Percentiles rank a stretch among this genome's conserved stretches.
phyloP scores from a whole-genome alignment of 1,140 invertebrate genomes.

The Halictus rubicundus region DNA sequence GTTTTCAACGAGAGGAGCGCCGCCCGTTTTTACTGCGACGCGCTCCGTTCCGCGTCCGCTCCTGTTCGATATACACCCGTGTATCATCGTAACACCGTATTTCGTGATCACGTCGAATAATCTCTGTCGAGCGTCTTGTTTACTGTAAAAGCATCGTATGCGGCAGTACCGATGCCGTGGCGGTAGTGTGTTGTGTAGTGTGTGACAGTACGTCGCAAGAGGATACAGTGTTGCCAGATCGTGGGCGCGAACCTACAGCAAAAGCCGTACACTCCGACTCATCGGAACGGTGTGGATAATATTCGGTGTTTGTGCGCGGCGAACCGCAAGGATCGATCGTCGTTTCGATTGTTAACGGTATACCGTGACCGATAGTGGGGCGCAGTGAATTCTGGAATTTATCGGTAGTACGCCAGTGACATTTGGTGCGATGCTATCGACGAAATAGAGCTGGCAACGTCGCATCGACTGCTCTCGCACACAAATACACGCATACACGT shows the following conservation, averaged over 20 bases:
- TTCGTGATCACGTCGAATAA: conserved; percentile 7
- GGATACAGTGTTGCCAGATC: conserved; percentile 62
- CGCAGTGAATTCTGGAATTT: conserved; percentile 10
- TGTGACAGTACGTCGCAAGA: conserved; percentile 70
- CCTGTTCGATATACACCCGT: not conserved
- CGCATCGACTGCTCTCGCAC: conserved; percentile 63
- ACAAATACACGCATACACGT: conserved; percentile 55
- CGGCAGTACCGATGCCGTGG: conserved; percentile 33
- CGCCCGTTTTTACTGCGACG: conserved; percentile 19
- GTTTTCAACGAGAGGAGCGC: conserved; percentile 55
- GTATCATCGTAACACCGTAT: not conserved
- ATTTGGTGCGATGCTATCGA: conserved; percentile 64
- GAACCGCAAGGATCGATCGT: not conserved
- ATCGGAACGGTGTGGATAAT: not conserved
- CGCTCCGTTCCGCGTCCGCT: conserved; percentile 13
- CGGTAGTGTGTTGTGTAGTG: conserved; percentile 50
- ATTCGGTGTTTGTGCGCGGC: not conserved
- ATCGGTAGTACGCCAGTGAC: conserved; percentile 54
- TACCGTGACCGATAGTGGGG: conserved; percentile 14
- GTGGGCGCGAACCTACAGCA: conserved; percentile 49
- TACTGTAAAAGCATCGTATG: conserved; percentile 28
- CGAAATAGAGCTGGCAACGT: conserved; percentile 71
- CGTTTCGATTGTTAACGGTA: not conserved
- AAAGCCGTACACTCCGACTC: conserved; percentile 15
- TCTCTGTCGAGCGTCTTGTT: conserved; percentile 30